Conservation (phyloP, 2,113 vertebrate species). For the Notothenia coriiceps region DNA sequence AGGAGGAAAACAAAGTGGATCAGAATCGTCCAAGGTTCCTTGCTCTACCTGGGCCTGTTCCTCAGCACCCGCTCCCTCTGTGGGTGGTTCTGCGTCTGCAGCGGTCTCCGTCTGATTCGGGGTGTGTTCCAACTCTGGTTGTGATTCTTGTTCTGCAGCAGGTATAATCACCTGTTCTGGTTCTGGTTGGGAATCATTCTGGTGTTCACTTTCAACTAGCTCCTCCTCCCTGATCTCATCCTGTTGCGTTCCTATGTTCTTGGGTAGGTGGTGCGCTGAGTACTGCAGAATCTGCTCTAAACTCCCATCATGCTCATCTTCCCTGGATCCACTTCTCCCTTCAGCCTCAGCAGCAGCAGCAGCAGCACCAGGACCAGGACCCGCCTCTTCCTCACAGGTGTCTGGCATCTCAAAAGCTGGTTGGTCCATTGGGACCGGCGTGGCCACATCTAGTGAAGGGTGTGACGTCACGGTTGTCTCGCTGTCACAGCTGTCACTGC, state of each 20-base stretch:
- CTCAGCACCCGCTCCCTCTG: background rate
- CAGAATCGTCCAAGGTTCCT: background rate
- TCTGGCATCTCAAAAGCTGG: constrained; percentile 83
- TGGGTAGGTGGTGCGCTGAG: constrained; percentile 86
- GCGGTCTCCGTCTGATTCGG: background rate
- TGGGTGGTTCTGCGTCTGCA: background rate
- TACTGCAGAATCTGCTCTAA: constrained; percentile 81
- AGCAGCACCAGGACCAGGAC: background rate
- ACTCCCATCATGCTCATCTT: constrained; percentile 46
- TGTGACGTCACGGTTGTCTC: constrained; percentile 93
- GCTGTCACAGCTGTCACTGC: constrained; percentile 97
- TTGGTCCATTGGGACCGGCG: constrained; percentile 81
- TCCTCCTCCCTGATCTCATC: background rate
- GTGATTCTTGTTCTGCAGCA: constrained; percentile 30
- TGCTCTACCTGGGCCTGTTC: background rate
- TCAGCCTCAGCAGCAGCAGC: background rate
- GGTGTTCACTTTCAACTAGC: background rate
- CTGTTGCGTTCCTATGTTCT: constrained; percentile 18
- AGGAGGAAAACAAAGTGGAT: background rate
- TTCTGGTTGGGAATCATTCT: constrained; percentile 20
- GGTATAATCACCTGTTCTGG: background rate
- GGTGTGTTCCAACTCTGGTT: background rate
- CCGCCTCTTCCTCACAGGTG: constrained; percentile 63
- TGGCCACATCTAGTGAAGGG: constrained; percentile 85
- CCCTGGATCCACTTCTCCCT: constrained; percentile 54